Percentiles rank a stretch among this genome's conserved stretches.
Evolutionary conservation across 1,140 invertebrate genomes (phyloP).

Genomic region (Trissolcus basalis): DNA sequence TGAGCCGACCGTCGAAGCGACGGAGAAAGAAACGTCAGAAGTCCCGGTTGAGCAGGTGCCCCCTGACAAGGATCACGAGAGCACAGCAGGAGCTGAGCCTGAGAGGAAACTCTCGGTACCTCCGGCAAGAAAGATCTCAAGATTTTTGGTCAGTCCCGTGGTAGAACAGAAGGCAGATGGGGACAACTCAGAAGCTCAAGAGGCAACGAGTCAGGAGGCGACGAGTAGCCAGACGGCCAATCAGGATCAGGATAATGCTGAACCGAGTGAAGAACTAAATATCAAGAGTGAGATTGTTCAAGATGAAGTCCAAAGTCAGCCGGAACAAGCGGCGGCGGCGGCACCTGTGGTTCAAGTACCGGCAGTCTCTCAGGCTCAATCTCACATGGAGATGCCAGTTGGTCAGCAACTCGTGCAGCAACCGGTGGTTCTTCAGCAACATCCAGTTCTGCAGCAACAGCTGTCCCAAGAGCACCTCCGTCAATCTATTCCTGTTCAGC

Average conservation of each 20-base stretch:
- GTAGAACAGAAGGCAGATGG: slow-evolving; percentile 71
- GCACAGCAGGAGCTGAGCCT: slow-evolving; percentile 19
- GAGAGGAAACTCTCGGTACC: slow-evolving; percentile 52
- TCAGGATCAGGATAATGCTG: slow-evolving; percentile 18
- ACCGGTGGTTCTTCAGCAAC: background rate
- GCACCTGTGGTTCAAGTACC: no score
- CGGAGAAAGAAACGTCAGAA: slow-evolving; percentile 8
- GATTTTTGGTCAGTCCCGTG: slow-evolving; percentile 87
- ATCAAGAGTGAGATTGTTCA: slow-evolving; percentile 11
- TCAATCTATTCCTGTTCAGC: slow-evolving; percentile 17
- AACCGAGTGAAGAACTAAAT: background rate
- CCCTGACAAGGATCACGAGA: slow-evolving; percentile 13
- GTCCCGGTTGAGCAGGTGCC: background rate
- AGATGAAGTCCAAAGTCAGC: no score
- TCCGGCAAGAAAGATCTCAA: slow-evolving; percentile 83
- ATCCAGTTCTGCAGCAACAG: slow-evolving; percentile 31
- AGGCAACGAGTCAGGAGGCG: slow-evolving; percentile 1
- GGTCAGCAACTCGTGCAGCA: background rate
- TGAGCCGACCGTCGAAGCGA: background rate
- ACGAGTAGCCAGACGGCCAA: no score
- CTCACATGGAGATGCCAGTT: background rate
- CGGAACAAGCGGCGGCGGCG: no score
- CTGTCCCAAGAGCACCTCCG: slow-evolving; percentile 32
- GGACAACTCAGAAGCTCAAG: slow-evolving; percentile 29
- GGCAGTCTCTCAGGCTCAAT: background rate